Percentiles rank a stretch among this genome's conserved stretches.
phyloP scores from a whole-genome alignment of 2,113 vertebrate species.

The Apistogramma diplotaenia region DNA sequence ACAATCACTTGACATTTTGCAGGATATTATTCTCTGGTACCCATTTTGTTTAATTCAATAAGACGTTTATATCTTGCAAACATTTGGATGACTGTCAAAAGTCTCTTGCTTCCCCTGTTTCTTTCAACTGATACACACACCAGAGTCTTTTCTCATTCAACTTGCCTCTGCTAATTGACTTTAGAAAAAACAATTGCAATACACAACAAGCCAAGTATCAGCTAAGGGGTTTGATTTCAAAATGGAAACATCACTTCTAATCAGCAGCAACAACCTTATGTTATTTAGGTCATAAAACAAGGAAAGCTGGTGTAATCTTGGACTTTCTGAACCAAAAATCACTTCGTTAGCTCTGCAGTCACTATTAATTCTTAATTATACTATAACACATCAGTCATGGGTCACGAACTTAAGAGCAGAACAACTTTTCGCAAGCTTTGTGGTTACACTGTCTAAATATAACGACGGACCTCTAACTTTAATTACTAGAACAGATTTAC shows the following conservation, averaged over 20 bases:
- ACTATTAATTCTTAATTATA: no score
- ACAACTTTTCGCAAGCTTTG: not conserved
- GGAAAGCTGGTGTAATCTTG: not conserved
- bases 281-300: not conserved
- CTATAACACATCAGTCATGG: not conserved
- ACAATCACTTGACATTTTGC: not conserved
- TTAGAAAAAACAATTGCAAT: not conserved
- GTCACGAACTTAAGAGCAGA: not conserved
- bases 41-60: not conserved
- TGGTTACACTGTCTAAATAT: not conserved
- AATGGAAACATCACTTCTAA: not conserved
- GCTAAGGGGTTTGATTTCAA: not conserved
- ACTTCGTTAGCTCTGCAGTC: not conserved
- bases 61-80: not conserved
- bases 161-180: not conserved
- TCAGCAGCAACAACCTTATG: not conserved
- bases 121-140: not conserved
- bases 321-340: not conserved
- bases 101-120: constrained; percentile 3
- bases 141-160: not conserved
- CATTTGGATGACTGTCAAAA: not conserved
- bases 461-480: not conserved
- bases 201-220: not conserved
- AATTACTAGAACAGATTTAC: not conserved
- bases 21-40: not conserved